These are phyloP conservation scores for Pelagia noctiluca DNA, from an alignment of 30 jellyfish, hydroid and myxozoan genomes.

Conservation along the genomic window DNA sequence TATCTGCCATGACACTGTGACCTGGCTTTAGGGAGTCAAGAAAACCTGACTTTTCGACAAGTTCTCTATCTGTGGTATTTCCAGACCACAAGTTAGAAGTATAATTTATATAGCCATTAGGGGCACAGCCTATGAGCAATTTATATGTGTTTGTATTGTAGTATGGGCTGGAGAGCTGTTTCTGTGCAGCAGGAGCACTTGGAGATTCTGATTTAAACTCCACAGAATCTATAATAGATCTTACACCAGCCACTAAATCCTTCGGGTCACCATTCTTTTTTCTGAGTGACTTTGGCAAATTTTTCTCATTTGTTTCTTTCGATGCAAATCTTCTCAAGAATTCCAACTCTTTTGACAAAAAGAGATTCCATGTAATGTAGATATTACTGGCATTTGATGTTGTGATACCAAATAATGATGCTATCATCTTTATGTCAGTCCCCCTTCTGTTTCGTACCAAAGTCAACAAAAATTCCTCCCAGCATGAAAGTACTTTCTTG, in stretches of 20 bases:
- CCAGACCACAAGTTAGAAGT: constrained; percentile 26
- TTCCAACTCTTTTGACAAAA: constrained; percentile 16
- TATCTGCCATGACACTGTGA: constrained; percentile 46
- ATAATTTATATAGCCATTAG: constrained; percentile 29
- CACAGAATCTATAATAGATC: constrained; percentile 30
- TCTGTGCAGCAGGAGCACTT: constrained; percentile 35
- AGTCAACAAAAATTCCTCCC: background rate
- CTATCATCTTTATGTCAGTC: background rate
- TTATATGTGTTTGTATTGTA: constrained; percentile 15
- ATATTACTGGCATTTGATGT: background rate
- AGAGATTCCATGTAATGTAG: background rate
- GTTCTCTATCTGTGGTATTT: background rate
- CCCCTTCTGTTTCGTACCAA: background rate
- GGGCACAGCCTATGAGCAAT: constrained; percentile 17
- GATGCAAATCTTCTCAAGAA: constrained; percentile 30
- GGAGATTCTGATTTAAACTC: constrained; percentile 25
- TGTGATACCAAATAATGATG: background rate
- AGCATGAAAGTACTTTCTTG: background rate
- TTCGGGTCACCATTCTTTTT: too few relatives aligned
- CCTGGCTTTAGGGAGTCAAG: constrained; percentile 39
- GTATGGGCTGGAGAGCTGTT: constrained; percentile 24
- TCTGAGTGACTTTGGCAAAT: background rate
- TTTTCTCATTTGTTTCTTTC: constrained; percentile 7
- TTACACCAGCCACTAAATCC: background rate
- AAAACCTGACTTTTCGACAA: constrained; percentile 24